Evolutionary conservation across 2,888 invertebrate species (phyloP), one percentile per base, ranked within the genome.

Genomic region (Philereme transversata): DNA sequence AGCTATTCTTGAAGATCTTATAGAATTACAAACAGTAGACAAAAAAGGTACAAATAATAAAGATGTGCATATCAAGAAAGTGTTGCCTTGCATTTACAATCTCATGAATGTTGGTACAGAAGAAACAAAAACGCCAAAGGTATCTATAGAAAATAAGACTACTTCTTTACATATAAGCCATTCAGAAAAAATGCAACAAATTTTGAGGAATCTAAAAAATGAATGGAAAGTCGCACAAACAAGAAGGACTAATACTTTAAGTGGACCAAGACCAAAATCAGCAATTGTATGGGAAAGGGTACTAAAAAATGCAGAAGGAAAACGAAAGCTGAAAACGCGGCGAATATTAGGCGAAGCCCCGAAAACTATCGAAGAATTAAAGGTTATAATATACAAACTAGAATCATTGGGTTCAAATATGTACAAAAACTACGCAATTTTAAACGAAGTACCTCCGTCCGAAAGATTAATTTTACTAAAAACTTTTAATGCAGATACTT

Each of bases 11-110:
- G 81, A 87, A 61, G 90, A 90, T 72, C 68, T 92, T 33, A 64
- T 82, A 10, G 87, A 88, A 53, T 63, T 92, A 59, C 85, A 88
- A 70, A 80, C 75, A 54, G 77, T 78, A 11, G 77, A 75, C 62
- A 83, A 83, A 0, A 65, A 76, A 45, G 55, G 69, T 38, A 45
- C 47, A n/a, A 64, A 62, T 36, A 72, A 72, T 47, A 77, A 74
- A 45, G 67, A 81, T 22, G 68, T 84, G 41, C 79, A 79, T 55
- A 73, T 90, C 49, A 73, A 76, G 4, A 83, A 88, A 57, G 82
- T 79, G 0, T 66, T 92, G 10, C 91, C 91, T 11, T 91, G 91
- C 64, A 79, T 91, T 62, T 84, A 83, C 63, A 86, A 87, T 57
- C 71, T 88, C 43, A 68, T 91, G 6, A 65, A 57, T 35, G 51